Base-by-base conservation (phyloP, 2,797 vertebrate genomes). In the Labroides dimidiatus region DNA sequence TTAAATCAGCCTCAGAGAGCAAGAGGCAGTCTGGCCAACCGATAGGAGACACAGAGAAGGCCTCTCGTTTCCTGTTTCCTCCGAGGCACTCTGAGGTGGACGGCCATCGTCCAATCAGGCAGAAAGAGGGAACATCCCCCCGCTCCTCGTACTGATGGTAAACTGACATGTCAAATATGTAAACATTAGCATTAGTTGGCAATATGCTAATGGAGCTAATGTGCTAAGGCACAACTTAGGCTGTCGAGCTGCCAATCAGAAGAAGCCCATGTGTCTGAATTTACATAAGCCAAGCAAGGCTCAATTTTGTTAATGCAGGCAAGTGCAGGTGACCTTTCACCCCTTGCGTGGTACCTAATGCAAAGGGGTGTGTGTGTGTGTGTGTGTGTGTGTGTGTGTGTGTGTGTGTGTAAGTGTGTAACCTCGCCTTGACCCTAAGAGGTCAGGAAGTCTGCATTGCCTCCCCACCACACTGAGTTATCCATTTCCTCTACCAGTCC, bases 1-100 rank as follows among this genome's bases (percentile, higher is more conserved):
- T 94, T 94, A 94, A 95, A 95, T 95, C 94, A 93, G 86, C 87
- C 78, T 54, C 70, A 81, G 89, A 87, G 82, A 84, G 75, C 80
- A 64, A 77, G 80, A 82, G 76, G 77, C 58, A 45, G 71, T 78
- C 64, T 61, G 47, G 79, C 72, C 64, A 47, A 62, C 80, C 56
- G 74, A 69, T 61, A 73, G 81, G 77, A 84, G 82, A 87, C 84
- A 73, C 9, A 33, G 77, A 16, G 7, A 44, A 69, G 72, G 75
- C 75, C 69, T 80, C 76, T 81, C 49, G 10, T 49, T 77, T 81
- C 58, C 68, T 71, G 75, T 82, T 81, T 80, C 73, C 75, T 87
- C 67, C 82, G 57, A 71, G 81, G 71, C 74, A 36, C 75, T 76
- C 62, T 51, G 56, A 82, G 77, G 81, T 45, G 23, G 82, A 77